Evolutionary conservation across 2,888 invertebrate species (phyloP).

Genomic region (Acrobeloides nanus): DNA sequence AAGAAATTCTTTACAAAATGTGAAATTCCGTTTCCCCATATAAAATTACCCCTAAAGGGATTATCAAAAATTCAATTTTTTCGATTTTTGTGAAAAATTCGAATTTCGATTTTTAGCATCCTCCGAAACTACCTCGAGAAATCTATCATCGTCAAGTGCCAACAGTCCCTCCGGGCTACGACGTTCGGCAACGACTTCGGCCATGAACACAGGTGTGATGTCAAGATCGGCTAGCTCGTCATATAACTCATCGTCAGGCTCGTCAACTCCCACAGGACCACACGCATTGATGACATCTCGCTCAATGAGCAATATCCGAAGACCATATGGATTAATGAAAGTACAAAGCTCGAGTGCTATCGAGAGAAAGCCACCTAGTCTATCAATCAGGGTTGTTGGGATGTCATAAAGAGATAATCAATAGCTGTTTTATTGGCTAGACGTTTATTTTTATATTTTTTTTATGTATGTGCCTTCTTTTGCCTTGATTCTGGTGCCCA

Average conservation of each 20-base stretch:
- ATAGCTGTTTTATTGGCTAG: no score
- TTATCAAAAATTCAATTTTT: no score
- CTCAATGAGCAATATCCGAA: slow-evolving; percentile 30
- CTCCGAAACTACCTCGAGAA: background rate
- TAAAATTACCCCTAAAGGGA: no score
- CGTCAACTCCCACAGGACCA: background rate
- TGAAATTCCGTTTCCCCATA: no score
- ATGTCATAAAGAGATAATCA: slow-evolving; percentile 26
- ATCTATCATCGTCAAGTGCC: background rate
- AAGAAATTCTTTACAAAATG: no score
- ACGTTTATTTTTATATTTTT: no score
- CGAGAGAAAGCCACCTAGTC: slow-evolving; percentile 40
- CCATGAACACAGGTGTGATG: slow-evolving; percentile 2
- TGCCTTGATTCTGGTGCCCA: no score
- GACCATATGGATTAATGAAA: slow-evolving; percentile 43
- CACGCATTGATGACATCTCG: slow-evolving; percentile 16
- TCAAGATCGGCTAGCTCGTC: background rate
- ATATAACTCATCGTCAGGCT: slow-evolving; percentile 4
- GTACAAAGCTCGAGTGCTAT: slow-evolving; percentile 40
- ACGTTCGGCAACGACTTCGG: slow-evolving; percentile 18
- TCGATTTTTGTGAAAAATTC: no score
- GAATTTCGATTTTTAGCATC: slow-evolving; percentile 7
- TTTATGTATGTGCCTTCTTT: no score
- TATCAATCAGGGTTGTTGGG: slow-evolving; percentile 34
- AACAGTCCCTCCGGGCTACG: slow-evolving; percentile 9